phyloP scores from a whole-genome alignment of 2,797 vertebrate genomes.

The Myoxocephalus aenaeus region DNA sequence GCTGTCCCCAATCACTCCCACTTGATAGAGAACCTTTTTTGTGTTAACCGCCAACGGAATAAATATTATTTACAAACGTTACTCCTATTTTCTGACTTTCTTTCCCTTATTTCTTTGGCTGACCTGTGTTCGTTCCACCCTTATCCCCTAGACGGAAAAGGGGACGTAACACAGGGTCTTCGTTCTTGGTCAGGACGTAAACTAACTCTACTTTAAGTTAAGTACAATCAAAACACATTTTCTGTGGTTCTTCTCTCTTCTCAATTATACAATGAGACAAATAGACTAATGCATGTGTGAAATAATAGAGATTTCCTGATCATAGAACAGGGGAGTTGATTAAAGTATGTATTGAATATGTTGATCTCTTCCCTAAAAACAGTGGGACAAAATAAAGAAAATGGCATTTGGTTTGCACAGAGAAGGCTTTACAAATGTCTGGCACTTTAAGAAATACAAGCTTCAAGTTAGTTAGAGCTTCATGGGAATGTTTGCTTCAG shows the following conservation, averaged over 20 bases:
- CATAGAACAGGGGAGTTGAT: conserved; percentile 3
- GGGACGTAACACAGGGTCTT: no score
- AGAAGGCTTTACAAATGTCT: not conserved
- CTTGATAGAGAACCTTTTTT: no score
- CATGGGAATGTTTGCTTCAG: not conserved
- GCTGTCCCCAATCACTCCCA: no score
- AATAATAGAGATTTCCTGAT: conserved; percentile 2
- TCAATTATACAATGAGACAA: not conserved
- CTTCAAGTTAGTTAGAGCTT: not conserved
- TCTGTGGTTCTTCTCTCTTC: not conserved
- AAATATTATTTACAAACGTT: no score
- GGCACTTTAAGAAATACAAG: not conserved
- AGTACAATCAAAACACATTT: not conserved
- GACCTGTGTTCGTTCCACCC: no score
- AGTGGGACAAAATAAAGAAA: not conserved
- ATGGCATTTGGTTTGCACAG: not conserved
- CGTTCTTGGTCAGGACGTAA: not conserved
- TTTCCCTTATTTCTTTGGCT: no score
- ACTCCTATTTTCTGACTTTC: no score
- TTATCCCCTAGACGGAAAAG: no score
- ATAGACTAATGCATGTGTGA: not conserved
- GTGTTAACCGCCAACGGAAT: no score
- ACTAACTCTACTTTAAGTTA: not conserved
- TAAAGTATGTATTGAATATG: not conserved
- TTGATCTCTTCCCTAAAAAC: not conserved